A percentile compares a stretch with the other conserved stretches of the same genome.
phyloP scores from a whole-genome alignment of 92 coral and sea anemone genomes.

The Epizoanthus rinbou region DNA sequence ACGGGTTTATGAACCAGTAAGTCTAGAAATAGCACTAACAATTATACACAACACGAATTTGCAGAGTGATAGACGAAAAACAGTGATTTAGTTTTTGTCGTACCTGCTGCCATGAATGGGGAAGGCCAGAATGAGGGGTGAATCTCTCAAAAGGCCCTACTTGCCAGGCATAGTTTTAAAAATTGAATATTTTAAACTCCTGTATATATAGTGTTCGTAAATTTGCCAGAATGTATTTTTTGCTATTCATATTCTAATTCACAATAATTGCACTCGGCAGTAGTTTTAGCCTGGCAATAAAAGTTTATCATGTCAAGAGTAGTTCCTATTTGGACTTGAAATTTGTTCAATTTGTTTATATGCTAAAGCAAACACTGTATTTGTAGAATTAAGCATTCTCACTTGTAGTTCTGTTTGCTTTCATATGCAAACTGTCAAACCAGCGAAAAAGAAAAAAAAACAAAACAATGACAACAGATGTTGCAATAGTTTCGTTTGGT shows the following conservation, averaged over 20 bases:
- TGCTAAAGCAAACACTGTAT: no score
- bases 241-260: not conserved
- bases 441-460: no score
- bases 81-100: constrained; percentile 3
- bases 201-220: constrained; percentile 44
- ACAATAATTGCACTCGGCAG: not conserved
- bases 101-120: constrained; percentile 1
- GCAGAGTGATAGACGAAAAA: constrained; percentile 12
- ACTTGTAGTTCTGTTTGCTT: no score
- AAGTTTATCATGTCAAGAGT: not conserved
- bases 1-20: not conserved
- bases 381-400: no score
- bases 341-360: no score
- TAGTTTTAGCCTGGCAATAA: constrained; percentile 11
- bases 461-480: no score
- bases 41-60: not conserved
- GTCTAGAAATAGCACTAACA: constrained; percentile 5
- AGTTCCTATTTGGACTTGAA: no score
- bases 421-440: no score
- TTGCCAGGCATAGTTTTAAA: constrained; percentile 22
- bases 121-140: constrained; percentile 13
- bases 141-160: constrained; percentile 29
- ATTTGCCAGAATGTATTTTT: constrained; percentile 30
- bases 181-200: constrained; percentile 34
- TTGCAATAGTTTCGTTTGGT: no score